These are phyloP conservation scores for Palythoa grandiflora DNA, from an alignment of 92 coral and sea anemone genomes.

Conservation along the genomic window DNA sequence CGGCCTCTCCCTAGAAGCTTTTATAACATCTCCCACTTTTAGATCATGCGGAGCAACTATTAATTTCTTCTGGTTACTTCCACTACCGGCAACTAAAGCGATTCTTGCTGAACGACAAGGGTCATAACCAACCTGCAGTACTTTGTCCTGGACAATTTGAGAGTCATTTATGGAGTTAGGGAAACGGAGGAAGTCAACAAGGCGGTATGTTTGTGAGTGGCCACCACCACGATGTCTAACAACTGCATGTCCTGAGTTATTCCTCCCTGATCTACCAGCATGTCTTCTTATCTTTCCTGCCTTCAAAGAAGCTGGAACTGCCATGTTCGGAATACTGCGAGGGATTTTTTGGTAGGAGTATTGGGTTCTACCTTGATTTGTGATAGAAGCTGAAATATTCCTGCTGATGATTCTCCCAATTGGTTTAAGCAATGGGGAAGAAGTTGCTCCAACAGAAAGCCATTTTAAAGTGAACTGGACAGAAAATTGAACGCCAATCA, in stretches of 20 bases:
- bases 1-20: constrained; percentile 90
- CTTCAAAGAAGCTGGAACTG: constrained; percentile 87
- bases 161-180: constrained; percentile 60
- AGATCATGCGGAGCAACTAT: constrained; percentile 93
- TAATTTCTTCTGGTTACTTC: constrained; percentile 86
- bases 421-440: constrained; percentile 25
- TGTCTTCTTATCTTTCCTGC: constrained; percentile 88
- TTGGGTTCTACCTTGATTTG: constrained; percentile 83
- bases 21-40: constrained; percentile 89
- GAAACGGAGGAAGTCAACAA: constrained; percentile 88
- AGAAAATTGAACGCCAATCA: constrained; percentile 9
- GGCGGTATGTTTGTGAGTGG: constrained; percentile 91
- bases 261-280: constrained; percentile 88
- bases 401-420: constrained; percentile 50
- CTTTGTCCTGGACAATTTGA: constrained; percentile 76
- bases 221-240: constrained; percentile 98
- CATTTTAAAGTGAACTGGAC: constrained; percentile 14
- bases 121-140: constrained; percentile 91
- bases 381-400: constrained; percentile 71
- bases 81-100: constrained; percentile 96
- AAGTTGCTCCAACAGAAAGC: background rate
- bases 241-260: constrained; percentile 82
- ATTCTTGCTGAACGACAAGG: constrained; percentile 98
- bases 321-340: constrained; percentile 90
- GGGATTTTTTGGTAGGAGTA: constrained; percentile 84